Percentiles rank a stretch among this genome's conserved stretches.
These are phyloP conservation scores for Muraenolepis orangiensis DNA, from an alignment of 2,797 vertebrate genomes.

Conservation along the genomic window DNA sequence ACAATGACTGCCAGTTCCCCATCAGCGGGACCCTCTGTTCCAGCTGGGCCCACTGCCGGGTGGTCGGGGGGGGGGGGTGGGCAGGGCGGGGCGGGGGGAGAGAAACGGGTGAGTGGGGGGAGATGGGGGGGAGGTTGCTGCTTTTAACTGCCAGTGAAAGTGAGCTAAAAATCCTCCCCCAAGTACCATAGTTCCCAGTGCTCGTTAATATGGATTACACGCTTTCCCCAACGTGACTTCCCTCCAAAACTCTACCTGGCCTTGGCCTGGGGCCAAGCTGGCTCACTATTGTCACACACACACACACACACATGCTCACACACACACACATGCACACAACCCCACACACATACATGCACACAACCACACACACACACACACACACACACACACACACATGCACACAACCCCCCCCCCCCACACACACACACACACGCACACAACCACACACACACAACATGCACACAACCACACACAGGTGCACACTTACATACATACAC, in stretches of 20 bases:
- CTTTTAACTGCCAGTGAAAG: slow-evolving; percentile 35
- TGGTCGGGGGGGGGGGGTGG: slow-evolving; percentile 18
- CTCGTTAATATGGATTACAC: slow-evolving; percentile 26
- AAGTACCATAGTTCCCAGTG: slow-evolving; percentile 11
- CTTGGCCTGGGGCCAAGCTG: slow-evolving; percentile 6
- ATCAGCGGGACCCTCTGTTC: slow-evolving; percentile 47
- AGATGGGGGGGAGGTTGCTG: slow-evolving; percentile 7
- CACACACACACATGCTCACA: slow-evolving; percentile 1
- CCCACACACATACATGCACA: slow-evolving; percentile 11
- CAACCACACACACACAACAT: slow-evolving; percentile 11
- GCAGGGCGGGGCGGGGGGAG: neutral
- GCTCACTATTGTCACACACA: slow-evolving; percentile 6
- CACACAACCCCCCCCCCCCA: slow-evolving; percentile 10
- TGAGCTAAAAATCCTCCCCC: slow-evolving; percentile 20
- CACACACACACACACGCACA: slow-evolving; percentile 11
- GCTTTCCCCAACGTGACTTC: slow-evolving; percentile 3
- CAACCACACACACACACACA: slow-evolving; percentile 14
- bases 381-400: slow-evolving; percentile 4
- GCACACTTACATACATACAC: too few relatives aligned
- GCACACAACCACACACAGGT: slow-evolving; percentile 8
- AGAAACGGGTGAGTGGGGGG: slow-evolving; percentile 8
- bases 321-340: neutral
- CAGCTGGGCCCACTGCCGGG: slow-evolving; percentile 21
- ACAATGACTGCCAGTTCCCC: neutral
- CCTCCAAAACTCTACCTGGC: slow-evolving; percentile 9